Evolutionary conservation across 1,140 invertebrate genomes (phyloP), one percentile per base, ranked within the genome.

Genomic region (Pomacea maculata): DNA sequence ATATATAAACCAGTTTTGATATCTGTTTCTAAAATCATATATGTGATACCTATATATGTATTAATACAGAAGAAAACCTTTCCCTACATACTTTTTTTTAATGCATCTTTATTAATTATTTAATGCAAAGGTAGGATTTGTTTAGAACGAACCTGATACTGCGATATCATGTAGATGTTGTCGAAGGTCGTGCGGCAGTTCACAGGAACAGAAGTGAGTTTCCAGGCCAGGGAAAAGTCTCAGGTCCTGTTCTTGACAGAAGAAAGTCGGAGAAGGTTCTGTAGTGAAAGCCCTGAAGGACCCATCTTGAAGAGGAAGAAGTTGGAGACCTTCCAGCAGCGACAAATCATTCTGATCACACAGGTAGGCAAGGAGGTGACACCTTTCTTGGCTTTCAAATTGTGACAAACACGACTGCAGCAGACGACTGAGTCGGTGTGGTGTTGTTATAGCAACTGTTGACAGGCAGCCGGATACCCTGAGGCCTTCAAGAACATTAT

Each of bases 301-400:
- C 5, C 78, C 78, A 63, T 72, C 78, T 57, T 52, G 65, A 55
- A 79, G 68, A 21, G 78, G 78, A n/a, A 79, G 54, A 17, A 79
- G 68, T 1, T 54, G 52, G 12, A 54, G 70, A 25, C 57, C 29
- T 5, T 68, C 34, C 55, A 79, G 57, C 29, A 71, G 8, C 4
- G n/a, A 15, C 6, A 52, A 21, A 6, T 25, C 34, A 9, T 21
- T 57, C 10, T 57, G 17, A 21, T 61, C 10, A 29, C n/a, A 73
- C 52, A 79, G 52, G 34, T 72, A 73, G 21, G 15, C 9, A 34
- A 79, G 67, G 9, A 79, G 21, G 15, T 54, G 11, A 5, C 57
- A 67, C 61, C 55, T 79, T 21, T 79, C 68, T 14, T 21, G 12
- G n/a, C 15, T 3, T 15, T 21, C 25, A 15, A 79, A 55, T 4